Base-by-base conservation (phyloP, 2,113 vertebrate genomes). In the Crotalus horridus region DNA sequence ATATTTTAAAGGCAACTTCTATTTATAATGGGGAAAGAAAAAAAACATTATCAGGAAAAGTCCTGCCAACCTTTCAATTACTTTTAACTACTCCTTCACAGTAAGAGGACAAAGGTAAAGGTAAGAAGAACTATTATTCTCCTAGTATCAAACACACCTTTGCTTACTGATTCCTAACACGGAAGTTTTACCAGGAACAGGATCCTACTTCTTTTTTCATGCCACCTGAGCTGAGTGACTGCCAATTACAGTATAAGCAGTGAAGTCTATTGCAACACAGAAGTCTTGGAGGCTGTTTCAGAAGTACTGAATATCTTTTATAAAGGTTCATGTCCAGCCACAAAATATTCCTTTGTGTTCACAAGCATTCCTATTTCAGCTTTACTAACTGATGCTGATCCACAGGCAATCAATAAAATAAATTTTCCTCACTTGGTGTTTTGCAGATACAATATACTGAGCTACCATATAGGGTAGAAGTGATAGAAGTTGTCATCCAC, bases 241-340 rank as follows among this genome's bases (percentile, higher is more conserved):
- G 51, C 58, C 55, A 86, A 81, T 43, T 81, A 81, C 74, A 81
- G 11, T 69, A 15, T 43, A 58, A 33, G 55, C 92, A 24, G 54
- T 91, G 58, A 26, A 81, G 58, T 94, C 64, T 74, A 92, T 69
- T 2, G 6, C 93, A 88, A 46, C 0, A 13, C 85, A 29, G 4
- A 91, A 91, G 11, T 20, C 2, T 12, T 69, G 3, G 91, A 87
- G 56, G 21, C 54, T 46, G 29, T 20, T 10, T 64, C 23, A 64
- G 13, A 61, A 85, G 21, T 93, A 90, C 61, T 91, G 53, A 33
- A 10, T 91, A 86, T 94, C 92, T 88, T 74, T 90, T 87, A 26
- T 91, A 26, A 81, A 92, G 93, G 92, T 53, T n/a, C n/a, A 21
- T 56, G n/a, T 21, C 33, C 17, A 89, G 8, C 5, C 17, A 29